phyloP scores from a whole-genome alignment of 2,797 vertebrate species.

The Platyrinchus mystaceus region DNA sequence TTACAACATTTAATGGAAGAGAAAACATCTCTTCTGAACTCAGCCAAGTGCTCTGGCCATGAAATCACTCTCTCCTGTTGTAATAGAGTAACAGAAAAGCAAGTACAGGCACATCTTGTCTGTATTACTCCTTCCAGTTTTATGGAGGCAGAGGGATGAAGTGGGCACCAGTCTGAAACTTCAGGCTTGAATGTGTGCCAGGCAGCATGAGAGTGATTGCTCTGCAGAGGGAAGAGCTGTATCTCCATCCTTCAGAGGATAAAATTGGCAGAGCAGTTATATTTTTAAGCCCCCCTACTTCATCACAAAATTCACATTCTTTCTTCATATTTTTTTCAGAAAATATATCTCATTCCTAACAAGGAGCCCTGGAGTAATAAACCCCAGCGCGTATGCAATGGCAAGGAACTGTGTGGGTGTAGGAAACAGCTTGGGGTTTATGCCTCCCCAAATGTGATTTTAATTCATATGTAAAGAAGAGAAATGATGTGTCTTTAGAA shows the following conservation, averaged over 20 bases:
- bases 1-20: background rate
- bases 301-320: constrained; percentile 8
- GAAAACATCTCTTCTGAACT: background rate
- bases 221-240: constrained; percentile 45
- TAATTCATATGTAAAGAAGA: background rate
- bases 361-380: constrained; percentile 34
- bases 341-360: constrained; percentile 3
- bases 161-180: constrained; percentile 44
- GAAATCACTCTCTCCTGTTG: background rate
- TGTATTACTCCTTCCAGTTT: constrained; percentile 45
- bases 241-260: constrained; percentile 21
- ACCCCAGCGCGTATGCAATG: background rate
- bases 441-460: background rate
- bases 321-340: background rate
- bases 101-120: constrained; percentile 56
- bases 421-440: background rate
- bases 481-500: background rate
- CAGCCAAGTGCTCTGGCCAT: background rate
- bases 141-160: constrained; percentile 51
- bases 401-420: background rate
- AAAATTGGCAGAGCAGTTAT: background rate
- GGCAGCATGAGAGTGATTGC: constrained; percentile 31
- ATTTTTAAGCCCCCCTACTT: constrained; percentile 17
- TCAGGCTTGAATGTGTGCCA: constrained; percentile 34
- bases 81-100: background rate